phyloP scores from a whole-genome alignment of 2,888 invertebrate genomes.

The Drosophila anomalata region DNA sequence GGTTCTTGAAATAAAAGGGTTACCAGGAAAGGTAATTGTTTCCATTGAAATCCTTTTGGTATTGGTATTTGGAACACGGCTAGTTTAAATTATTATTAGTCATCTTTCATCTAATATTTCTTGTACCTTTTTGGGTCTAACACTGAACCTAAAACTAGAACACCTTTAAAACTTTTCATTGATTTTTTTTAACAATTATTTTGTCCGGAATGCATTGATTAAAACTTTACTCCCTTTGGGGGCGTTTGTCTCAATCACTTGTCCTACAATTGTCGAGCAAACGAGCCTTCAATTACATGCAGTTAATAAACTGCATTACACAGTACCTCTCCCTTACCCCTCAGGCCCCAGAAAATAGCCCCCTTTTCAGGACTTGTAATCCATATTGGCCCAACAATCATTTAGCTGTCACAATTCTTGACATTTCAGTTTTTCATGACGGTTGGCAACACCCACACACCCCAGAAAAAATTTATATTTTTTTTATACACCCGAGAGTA shows the following conservation, averaged over 20 bases:
- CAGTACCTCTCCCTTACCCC: constrained; percentile 5
- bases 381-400: constrained; percentile 69
- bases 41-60: background rate
- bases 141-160: background rate
- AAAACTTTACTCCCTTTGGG: constrained; percentile 26
- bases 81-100: background rate
- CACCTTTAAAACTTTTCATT: constrained; percentile 9
- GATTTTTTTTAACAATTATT: constrained; percentile 14
- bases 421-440: constrained; percentile 73
- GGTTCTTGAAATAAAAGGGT: constrained; percentile 16
- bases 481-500: constrained; percentile 6
- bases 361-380: constrained; percentile 10
- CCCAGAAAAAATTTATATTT: constrained; percentile 33
- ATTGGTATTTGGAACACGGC: background rate
- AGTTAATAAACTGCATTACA: constrained; percentile 13
- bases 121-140: background rate
- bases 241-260: constrained; percentile 34
- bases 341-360: background rate
- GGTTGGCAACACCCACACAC: constrained; percentile 39
- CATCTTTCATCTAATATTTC: background rate
- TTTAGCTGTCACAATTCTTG: constrained; percentile 76
- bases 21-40: background rate
- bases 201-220: constrained; percentile 25
- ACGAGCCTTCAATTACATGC: constrained; percentile 38
- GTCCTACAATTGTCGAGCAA: constrained; percentile 39